Conservation (phyloP, 2,113 vertebrate species). For the Numida meleagris region DNA sequence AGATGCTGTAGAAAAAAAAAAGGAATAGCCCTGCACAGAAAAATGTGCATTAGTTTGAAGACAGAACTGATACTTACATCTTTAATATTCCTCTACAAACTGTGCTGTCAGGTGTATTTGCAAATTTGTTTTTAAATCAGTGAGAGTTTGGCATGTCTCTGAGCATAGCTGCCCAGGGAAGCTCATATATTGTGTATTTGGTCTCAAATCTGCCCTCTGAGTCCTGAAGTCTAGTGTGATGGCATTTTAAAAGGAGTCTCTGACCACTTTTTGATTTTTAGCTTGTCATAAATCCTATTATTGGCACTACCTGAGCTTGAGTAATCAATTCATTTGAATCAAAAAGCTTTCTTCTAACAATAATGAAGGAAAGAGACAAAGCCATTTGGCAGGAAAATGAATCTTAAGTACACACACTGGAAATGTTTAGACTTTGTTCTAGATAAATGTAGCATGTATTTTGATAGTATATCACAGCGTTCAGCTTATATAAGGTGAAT, state of each 20-base stretch:
- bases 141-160: background rate
- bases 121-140: slow-evolving; percentile 5
- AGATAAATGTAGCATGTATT: slow-evolving; percentile 48
- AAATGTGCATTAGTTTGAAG: background rate
- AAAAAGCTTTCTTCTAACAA: slow-evolving; percentile 41
- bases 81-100: slow-evolving; percentile 11
- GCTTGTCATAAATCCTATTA: slow-evolving; percentile 53
- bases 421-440: slow-evolving; percentile 60
- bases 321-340: slow-evolving; percentile 49
- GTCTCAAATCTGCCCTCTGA: slow-evolving; percentile 3
- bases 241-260: slow-evolving; percentile 22
- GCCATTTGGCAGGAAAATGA: slow-evolving; percentile 58
- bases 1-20: background rate
- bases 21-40: background rate
- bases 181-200: background rate
- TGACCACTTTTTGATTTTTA: slow-evolving; percentile 44
- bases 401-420: slow-evolving; percentile 54
- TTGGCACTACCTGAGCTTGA: slow-evolving; percentile 43
- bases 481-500: slow-evolving; percentile 24
- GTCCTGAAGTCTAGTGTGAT: background rate
- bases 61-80: background rate
- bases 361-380: slow-evolving; percentile 52
- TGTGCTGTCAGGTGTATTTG: background rate
- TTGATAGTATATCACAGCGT: slow-evolving; percentile 34
- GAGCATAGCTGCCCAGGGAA: background rate